Conservation (phyloP, 2,888 invertebrate genomes). For the Crocallis elinguaria region DNA sequence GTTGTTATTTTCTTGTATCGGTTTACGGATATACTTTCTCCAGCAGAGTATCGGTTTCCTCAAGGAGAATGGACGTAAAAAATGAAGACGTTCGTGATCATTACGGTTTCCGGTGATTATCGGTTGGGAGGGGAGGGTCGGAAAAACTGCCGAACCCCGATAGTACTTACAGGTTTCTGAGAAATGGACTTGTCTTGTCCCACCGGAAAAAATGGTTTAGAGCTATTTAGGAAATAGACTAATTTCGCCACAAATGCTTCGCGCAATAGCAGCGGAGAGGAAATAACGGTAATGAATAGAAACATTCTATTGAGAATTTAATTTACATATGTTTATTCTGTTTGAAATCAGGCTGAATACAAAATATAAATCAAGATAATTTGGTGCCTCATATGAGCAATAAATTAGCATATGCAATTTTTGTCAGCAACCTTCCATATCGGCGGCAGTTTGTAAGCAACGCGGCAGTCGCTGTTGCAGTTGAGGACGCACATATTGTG, state of each 20-base stretch:
- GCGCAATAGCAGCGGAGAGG: conserved; percentile 6
- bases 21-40: conserved; percentile 30
- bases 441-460: conserved; percentile 25
- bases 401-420: conserved; percentile 26
- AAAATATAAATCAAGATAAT: too few species aligned
- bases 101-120: conserved; percentile 53
- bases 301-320: conserved; percentile 19
- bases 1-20: conserved; percentile 35
- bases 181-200: conserved; percentile 46
- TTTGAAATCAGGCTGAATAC: too few species aligned
- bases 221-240: conserved; percentile 41
- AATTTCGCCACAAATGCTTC: conserved; percentile 37
- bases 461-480: conserved; percentile 43
- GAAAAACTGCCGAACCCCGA: conserved; percentile 34
- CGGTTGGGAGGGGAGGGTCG: conserved; percentile 30
- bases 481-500: conserved; percentile 47
- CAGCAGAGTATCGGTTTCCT: conserved; percentile 38
- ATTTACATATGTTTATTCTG: too few species aligned
- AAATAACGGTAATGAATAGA: conserved; percentile 16
- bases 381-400: too few species aligned
- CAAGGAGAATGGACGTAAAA: conserved; percentile 41
- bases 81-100: conserved; percentile 49
- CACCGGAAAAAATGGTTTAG: conserved; percentile 37
- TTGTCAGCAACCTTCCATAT: conserved; percentile 17
- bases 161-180: conserved; percentile 47